Percentiles rank a stretch among this genome's conserved stretches.
Evolutionary conservation across 2,888 invertebrate species (phyloP).

Genomic region (Habrosyne pyritoides): DNA sequence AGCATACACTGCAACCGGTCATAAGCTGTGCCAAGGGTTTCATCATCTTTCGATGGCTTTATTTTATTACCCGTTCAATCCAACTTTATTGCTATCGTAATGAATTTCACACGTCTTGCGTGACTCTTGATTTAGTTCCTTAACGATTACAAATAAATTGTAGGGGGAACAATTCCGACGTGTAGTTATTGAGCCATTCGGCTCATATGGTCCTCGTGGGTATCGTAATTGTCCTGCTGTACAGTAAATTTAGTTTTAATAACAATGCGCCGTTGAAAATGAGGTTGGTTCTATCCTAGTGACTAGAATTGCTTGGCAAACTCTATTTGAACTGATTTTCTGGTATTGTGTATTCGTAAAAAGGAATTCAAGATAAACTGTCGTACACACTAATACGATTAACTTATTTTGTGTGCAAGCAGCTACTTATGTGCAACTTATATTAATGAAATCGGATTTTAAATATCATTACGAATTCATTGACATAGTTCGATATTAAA

Average conservation of each 20-base stretch:
- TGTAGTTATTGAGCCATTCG: constrained; percentile 34
- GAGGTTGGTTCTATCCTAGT: background rate
- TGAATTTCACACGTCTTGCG: constrained; percentile 55
- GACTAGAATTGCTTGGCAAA: background rate
- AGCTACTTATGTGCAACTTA: no score
- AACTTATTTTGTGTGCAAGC: no score
- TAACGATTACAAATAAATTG: constrained; percentile 42
- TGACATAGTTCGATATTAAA: background rate
- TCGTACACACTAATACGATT: no score
- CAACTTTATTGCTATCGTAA: constrained; percentile 48
- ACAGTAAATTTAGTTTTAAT: constrained; percentile 47
- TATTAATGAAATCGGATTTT: no score
- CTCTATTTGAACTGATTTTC: background rate
- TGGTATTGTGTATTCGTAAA: no score
- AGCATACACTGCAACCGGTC: constrained; percentile 27
- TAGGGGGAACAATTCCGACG: constrained; percentile 31
- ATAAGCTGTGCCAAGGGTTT: constrained; percentile 20
- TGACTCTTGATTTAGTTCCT: constrained; percentile 42
- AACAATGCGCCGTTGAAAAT: constrained; percentile 26
- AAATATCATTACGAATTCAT: background rate
- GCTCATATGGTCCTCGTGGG: constrained; percentile 39
- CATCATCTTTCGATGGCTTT: constrained; percentile 42
- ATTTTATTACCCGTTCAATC: constrained; percentile 50
- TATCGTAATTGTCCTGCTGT: constrained; percentile 36
- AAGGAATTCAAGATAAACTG: no score